Conservation (phyloP, 2,888 invertebrate genomes). For the Agriotes lineatus region DNA sequence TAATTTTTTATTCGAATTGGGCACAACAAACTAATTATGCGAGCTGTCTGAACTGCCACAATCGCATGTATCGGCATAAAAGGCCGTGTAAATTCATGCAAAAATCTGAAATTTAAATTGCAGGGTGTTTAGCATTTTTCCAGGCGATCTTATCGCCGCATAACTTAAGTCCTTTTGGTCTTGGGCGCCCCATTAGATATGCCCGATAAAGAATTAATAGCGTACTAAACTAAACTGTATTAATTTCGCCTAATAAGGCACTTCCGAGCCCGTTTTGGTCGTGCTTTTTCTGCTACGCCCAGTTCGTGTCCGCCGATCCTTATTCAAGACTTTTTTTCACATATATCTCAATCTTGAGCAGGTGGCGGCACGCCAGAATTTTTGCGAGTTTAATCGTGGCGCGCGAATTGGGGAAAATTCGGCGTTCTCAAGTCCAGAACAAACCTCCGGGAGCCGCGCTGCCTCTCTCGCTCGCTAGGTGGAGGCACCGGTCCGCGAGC, state of each 20-base stretch:
- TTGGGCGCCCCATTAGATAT: constrained; percentile 32
- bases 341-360: constrained; percentile 31
- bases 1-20: no score
- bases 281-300: constrained; percentile 9
- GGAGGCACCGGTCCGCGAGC: constrained; percentile 26
- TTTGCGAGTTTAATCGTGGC: no score
- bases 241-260: constrained; percentile 47
- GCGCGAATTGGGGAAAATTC: no score
- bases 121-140: constrained; percentile 25
- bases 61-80: constrained; percentile 18
- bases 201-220: constrained; percentile 34
- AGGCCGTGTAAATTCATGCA: constrained; percentile 24
- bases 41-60: constrained; percentile 7
- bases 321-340: constrained; percentile 28
- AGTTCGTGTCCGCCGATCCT: constrained; percentile 11
- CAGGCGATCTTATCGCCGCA: constrained; percentile 29
- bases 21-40: constrained; percentile 8
- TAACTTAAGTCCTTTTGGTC: constrained; percentile 35
- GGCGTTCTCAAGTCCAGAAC: no score
- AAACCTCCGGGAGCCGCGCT: no score
- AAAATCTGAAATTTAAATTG: constrained; percentile 39
- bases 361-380: no score
- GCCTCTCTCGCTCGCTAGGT: constrained; percentile 27
- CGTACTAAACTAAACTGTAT: constrained; percentile 43
- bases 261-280: constrained; percentile 37